Evolutionary conservation across 2,797 vertebrate species (phyloP).

Genomic region (Takifugu rubripes): DNA sequence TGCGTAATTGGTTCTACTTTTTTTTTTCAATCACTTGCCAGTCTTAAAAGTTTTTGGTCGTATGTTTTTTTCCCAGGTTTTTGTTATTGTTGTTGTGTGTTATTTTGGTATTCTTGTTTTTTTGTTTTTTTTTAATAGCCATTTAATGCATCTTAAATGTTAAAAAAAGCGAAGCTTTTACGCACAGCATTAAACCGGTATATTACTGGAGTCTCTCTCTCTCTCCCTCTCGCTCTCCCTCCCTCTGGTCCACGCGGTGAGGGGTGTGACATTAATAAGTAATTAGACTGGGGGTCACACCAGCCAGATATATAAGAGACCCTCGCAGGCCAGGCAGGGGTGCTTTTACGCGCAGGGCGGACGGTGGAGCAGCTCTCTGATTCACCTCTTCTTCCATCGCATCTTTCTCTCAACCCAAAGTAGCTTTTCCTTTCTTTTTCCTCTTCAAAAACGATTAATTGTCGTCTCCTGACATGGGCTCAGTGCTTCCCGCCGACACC

Average conservation of each 20-base stretch:
- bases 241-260: conserved; percentile 72
- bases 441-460: background rate
- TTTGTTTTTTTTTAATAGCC: background rate
- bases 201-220: conserved; percentile 24
- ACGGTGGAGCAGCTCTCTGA: conserved; percentile 28
- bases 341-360: conserved; percentile 51
- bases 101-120: background rate
- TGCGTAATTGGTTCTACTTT: no score
- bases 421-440: background rate
- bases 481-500: conserved; percentile 88
- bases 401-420: conserved; percentile 1
- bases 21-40: no score
- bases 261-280: conserved; percentile 96
- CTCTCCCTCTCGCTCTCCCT: conserved; percentile 3
- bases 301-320: conserved; percentile 83
- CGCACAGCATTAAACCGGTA: background rate
- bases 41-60: no score
- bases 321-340: conserved; percentile 56
- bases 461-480: conserved; percentile 81
- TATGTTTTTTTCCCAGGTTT: no score
- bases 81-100: background rate
- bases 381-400: background rate
- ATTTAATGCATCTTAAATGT: background rate
- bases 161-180: background rate
- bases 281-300: conserved; percentile 88